Evolutionary conservation across 2,888 invertebrate species (phyloP).

Genomic region (Agrochola circellaris): DNA sequence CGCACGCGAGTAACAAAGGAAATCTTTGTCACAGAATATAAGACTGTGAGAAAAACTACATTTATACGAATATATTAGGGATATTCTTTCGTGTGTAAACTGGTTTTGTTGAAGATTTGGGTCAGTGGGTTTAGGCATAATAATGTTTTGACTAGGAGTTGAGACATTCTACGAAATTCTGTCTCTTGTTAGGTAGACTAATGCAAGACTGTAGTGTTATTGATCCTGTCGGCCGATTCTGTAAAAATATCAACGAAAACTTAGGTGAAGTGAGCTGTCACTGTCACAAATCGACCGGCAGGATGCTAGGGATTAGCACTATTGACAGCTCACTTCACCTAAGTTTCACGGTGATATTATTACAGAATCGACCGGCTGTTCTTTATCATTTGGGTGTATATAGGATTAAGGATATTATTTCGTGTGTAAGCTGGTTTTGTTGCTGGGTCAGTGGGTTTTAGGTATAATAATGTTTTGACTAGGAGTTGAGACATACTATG

Average conservation of each 20-base stretch:
- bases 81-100: slow-evolving; percentile 35
- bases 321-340: no score
- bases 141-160: slow-evolving; percentile 27
- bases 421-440: slow-evolving; percentile 25
- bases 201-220: not conserved
- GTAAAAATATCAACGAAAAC: no score
- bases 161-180: not conserved
- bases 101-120: slow-evolving; percentile 40
- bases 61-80: slow-evolving; percentile 47
- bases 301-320: no score
- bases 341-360: no score
- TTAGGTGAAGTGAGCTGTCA: no score
- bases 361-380: no score
- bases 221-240: no score
- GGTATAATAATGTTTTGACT: slow-evolving; percentile 28
- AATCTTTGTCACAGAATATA: slow-evolving; percentile 54
- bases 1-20: slow-evolving; percentile 54
- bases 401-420: slow-evolving; percentile 46
- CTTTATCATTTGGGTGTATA: not conserved
- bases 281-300: no score
- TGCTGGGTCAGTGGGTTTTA: slow-evolving; percentile 42
- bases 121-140: slow-evolving; percentile 32
- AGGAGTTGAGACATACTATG: not conserved
- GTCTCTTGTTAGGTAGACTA: not conserved
- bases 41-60: slow-evolving; percentile 52